These are phyloP conservation scores for Todiramphus saurophagus DNA, from an alignment of 2,113 vertebrate genomes.

Conservation along the genomic window DNA sequence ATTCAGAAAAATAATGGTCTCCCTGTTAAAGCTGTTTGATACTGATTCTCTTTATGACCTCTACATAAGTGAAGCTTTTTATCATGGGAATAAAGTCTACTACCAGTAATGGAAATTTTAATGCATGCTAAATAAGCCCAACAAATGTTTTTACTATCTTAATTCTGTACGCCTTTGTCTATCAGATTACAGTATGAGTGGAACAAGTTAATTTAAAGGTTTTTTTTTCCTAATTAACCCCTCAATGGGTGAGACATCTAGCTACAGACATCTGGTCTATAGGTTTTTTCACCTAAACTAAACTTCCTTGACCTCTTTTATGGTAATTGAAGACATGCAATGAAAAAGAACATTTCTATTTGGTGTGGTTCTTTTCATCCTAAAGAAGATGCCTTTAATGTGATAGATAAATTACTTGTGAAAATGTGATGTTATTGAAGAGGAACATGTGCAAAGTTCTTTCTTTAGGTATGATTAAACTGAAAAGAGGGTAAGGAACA, in stretches of 20 bases:
- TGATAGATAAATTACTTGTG: neutral
- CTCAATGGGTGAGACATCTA: neutral
- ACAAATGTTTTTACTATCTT: neutral
- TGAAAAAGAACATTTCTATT: neutral
- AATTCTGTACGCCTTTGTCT: conserved; percentile 6
- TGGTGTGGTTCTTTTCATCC: neutral
- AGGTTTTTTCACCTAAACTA: neutral
- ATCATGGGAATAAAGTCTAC: neutral
- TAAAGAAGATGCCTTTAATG: neutral
- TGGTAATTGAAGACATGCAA: neutral
- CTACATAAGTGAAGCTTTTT: neutral
- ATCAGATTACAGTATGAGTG: neutral
- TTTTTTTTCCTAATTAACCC: neutral
- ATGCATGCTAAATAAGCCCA: neutral
- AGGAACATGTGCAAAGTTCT: neutral
- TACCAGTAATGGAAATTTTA: neutral
- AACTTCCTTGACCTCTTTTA: neutral
- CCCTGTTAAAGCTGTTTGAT: neutral
- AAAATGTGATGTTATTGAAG: neutral
- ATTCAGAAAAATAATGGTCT: neutral
- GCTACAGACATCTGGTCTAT: neutral
- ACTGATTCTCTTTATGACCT: neutral
- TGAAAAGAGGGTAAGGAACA: neutral
- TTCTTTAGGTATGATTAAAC: neutral
- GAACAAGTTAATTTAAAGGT: neutral